These are phyloP conservation scores for Harpagoxenus sublaevis DNA, from an alignment of 2,888 invertebrate species.

Conservation along the genomic window DNA sequence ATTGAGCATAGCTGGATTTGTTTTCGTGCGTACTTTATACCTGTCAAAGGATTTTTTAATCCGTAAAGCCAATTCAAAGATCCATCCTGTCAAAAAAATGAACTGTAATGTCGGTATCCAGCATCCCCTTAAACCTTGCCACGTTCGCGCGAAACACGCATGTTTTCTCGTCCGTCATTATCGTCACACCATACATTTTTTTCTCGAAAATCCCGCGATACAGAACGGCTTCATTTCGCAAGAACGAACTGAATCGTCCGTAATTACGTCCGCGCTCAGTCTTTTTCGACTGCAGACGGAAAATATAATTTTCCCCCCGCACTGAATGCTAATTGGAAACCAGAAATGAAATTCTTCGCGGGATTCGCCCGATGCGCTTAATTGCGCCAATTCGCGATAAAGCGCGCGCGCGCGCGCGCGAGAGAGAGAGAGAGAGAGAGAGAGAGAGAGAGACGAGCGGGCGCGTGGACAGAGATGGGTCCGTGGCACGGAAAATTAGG, in stretches of 20 bases:
- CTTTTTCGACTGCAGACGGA: conserved; percentile 39
- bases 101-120: too few species aligned
- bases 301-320: conserved; percentile 38
- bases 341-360: conserved; percentile 52
- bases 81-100: too few species aligned
- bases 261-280: conserved; percentile 27
- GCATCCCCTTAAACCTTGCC: too few species aligned
- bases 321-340: conserved; percentile 45
- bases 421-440: conserved; percentile 8
- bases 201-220: neutral
- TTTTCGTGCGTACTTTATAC: too few species aligned
- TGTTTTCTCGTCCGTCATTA: neutral
- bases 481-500: conserved; percentile 64
- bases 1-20: too few species aligned
- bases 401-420: neutral
- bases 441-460: neutral
- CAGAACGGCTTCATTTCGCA: neutral
- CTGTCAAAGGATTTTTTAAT: too few species aligned
- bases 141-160: neutral
- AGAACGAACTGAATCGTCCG: conserved; percentile 28
- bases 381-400: conserved; percentile 52
- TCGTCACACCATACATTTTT: neutral
- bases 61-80: too few species aligned
- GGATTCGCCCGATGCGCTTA: conserved; percentile 52
- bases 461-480: conserved; percentile 2